Conservation (phyloP, 2,888 invertebrate species). For the Pyrocoelia pectoralis region DNA sequence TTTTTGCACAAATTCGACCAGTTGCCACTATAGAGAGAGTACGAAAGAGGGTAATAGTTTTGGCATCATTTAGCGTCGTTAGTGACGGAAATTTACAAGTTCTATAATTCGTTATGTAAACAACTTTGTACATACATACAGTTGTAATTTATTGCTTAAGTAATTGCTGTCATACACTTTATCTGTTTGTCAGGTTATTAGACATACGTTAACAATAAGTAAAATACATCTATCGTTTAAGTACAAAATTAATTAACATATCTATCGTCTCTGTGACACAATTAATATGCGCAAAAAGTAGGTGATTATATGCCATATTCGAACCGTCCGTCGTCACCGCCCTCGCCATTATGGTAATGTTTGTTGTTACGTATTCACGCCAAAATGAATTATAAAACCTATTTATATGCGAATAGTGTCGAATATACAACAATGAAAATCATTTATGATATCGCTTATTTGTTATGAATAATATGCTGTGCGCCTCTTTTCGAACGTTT, state of each 20-base stretch:
- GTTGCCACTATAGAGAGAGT: too few relatives aligned
- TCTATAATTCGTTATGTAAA: not conserved
- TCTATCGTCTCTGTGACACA: not conserved
- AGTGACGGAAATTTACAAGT: too few relatives aligned
- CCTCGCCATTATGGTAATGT: not conserved
- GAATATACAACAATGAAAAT: too few relatives aligned
- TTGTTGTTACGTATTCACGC: not conserved
- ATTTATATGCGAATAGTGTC: not conserved
- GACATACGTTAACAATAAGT: not conserved
- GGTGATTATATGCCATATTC: not conserved
- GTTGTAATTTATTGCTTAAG: not conserved
- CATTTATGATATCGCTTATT: too few relatives aligned
- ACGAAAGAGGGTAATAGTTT: too few relatives aligned
- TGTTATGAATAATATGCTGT: too few relatives aligned
- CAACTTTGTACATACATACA: too few relatives aligned
- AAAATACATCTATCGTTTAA: not conserved
- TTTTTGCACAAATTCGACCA: too few relatives aligned
- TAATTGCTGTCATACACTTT: not conserved
- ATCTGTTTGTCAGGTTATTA: not conserved
- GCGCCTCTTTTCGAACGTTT: too few relatives aligned
- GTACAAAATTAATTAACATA: not conserved
- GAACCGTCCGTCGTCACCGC: too few relatives aligned
- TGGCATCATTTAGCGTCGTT: too few relatives aligned
- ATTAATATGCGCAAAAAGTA: conserved; percentile 1
- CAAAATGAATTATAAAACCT: not conserved